Conservation (phyloP, 2,113 vertebrate species). For the Spilogale gracilis region DNA sequence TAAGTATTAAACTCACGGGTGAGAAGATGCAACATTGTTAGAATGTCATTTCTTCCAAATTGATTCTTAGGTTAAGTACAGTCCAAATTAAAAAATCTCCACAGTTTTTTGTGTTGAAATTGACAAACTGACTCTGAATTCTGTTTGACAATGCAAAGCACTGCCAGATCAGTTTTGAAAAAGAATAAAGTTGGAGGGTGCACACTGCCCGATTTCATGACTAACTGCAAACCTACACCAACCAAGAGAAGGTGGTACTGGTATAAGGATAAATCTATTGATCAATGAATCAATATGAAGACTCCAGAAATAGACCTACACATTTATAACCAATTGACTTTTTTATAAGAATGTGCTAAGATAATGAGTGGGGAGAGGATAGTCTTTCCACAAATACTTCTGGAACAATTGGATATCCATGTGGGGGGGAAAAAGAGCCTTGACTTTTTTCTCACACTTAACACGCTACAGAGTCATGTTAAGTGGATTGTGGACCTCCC, state of each 20-base stretch:
- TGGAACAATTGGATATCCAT: not conserved
- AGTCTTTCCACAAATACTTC: not conserved
- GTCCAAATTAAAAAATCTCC: not conserved
- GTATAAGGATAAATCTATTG: not conserved
- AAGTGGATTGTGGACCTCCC: not conserved
- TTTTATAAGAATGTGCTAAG: constrained; percentile 14
- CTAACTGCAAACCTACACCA: not conserved
- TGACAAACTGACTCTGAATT: not conserved
- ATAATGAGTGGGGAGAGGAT: not conserved
- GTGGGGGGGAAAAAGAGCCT: not conserved
- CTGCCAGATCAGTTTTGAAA: constrained; percentile 9
- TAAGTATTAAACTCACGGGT: not conserved
- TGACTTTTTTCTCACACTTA: not conserved
- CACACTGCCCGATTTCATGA: not conserved
- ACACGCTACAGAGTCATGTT: not conserved
- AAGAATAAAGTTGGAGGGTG: not conserved
- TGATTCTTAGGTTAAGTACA: not conserved
- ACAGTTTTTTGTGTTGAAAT: not conserved
- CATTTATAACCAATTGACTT: not conserved
- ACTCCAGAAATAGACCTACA: not conserved
- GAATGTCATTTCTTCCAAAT: not conserved
- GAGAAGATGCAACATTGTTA: not conserved
- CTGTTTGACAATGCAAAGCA: not conserved
- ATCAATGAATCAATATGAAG: not conserved
- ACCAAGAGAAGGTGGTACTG: not conserved